phyloP scores from a whole-genome alignment of 2,797 vertebrate genomes.

The Spatula versicolor region DNA sequence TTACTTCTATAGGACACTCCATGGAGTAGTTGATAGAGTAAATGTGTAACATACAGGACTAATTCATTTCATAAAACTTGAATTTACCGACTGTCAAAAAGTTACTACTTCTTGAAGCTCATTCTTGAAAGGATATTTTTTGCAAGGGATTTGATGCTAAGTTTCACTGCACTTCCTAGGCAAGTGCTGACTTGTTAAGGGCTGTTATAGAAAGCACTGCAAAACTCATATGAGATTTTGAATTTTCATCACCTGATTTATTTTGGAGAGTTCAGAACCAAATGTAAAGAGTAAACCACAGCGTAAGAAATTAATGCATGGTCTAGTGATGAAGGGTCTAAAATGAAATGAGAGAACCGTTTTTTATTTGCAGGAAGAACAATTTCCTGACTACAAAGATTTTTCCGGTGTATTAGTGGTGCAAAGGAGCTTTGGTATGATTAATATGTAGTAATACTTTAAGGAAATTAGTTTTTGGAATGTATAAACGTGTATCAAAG shows the following conservation, averaged over 20 bases:
- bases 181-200: not conserved
- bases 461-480: not conserved
- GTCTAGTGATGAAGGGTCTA: not conserved
- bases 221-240: not conserved
- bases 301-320: not conserved
- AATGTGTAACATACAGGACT: not conserved
- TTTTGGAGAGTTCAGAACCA: not conserved
- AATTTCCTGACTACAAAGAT: not conserved
- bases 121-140: not conserved
- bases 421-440: not conserved
- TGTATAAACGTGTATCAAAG: not conserved
- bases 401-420: not conserved
- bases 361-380: not conserved
- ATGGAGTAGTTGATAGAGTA: not conserved
- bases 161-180: not conserved
- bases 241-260: not conserved
- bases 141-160: not conserved
- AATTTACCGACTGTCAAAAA: not conserved
- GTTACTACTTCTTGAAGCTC: not conserved
- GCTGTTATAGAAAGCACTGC: not conserved
- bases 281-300: not conserved
- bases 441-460: not conserved
- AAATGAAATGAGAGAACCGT: not conserved
- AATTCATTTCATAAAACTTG: not conserved
- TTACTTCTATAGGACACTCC: not conserved